Evolutionary conservation across 2,888 invertebrate genomes (phyloP).

Genomic region (Rugalucina vietnamica): DNA sequence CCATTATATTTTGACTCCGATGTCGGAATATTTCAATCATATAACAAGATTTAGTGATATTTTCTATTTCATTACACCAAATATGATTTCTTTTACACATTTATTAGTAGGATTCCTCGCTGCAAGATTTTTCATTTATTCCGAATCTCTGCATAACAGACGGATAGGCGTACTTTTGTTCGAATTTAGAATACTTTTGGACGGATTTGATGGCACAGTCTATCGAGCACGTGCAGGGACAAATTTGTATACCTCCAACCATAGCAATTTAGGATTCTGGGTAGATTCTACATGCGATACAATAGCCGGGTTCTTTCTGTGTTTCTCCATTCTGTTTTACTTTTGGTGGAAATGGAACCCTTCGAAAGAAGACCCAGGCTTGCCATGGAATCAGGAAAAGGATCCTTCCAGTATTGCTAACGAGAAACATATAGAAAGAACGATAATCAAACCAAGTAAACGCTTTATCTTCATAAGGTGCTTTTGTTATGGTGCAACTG

Average conservation of each 20-base stretch:
- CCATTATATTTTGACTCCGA: slow-evolving; percentile 92
- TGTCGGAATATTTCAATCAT: slow-evolving; percentile 89
- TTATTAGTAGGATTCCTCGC: slow-evolving; percentile 90
- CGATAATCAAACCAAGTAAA: slow-evolving; percentile 64
- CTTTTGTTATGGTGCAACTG: slow-evolving; percentile 71
- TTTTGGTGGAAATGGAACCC: slow-evolving; percentile 67
- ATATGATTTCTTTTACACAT: slow-evolving; percentile 92
- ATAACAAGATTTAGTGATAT: slow-evolving; percentile 87
- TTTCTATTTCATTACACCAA: slow-evolving; percentile 89
- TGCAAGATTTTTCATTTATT: slow-evolving; percentile 91
- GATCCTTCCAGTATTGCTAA: slow-evolving; percentile 26
- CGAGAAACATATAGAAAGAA: slow-evolving; percentile 53
- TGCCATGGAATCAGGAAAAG: slow-evolving; percentile 56
- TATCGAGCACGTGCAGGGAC: slow-evolving; percentile 87
- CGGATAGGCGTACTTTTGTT: slow-evolving; percentile 91
- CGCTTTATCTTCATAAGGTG: slow-evolving; percentile 73
- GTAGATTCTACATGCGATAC: slow-evolving; percentile 93
- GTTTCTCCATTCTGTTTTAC: slow-evolving; percentile 84
- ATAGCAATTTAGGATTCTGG: slow-evolving; percentile 92
- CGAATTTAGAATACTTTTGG: slow-evolving; percentile 92
- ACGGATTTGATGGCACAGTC: slow-evolving; percentile 94
- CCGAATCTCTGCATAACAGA: slow-evolving; percentile 89
- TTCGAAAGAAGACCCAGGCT: slow-evolving; percentile 34
- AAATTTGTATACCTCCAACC: slow-evolving; percentile 77
- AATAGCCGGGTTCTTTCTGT: slow-evolving; percentile 85